phyloP scores from a whole-genome alignment of 2,888 invertebrate genomes.

The Hirtodrosophila cameraria region DNA sequence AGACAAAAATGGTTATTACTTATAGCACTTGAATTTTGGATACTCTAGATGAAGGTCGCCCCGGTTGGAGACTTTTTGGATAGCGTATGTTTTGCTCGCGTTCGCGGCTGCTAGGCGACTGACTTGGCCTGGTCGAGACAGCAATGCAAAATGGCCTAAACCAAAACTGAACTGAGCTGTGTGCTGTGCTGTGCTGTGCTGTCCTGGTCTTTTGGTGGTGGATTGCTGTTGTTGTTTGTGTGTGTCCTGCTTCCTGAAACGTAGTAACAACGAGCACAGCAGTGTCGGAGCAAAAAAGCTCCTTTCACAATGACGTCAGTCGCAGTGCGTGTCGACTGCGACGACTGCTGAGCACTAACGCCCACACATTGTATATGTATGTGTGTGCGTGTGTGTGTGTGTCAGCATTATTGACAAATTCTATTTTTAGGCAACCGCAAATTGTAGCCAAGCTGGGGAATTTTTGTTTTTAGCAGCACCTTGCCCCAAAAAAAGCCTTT shows the following conservation, averaged over 20 bases:
- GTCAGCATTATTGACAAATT: slow-evolving; percentile 69
- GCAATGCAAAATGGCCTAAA: slow-evolving; percentile 64
- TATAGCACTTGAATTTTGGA: slow-evolving; percentile 16
- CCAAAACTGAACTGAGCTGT: slow-evolving; percentile 30
- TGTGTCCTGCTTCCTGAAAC: slow-evolving; percentile 66
- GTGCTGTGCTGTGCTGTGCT: too few relatives aligned
- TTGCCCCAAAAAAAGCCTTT: slow-evolving; percentile 40
- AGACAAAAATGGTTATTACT: slow-evolving; percentile 8
- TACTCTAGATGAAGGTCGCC: slow-evolving; percentile 41
- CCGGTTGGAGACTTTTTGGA: slow-evolving; percentile 13
- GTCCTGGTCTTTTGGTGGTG: slow-evolving; percentile 27
- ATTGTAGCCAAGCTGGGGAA: slow-evolving; percentile 48
- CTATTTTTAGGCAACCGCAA: slow-evolving; percentile 66
- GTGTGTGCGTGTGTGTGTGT: slow-evolving; percentile 36
- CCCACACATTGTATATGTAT: slow-evolving; percentile 50
- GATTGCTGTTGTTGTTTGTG: slow-evolving; percentile 53
- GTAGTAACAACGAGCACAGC: slow-evolving; percentile 64
- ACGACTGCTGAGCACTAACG: slow-evolving; percentile 29
- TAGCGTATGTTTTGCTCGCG: slow-evolving; percentile 61
- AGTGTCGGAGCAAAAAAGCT: slow-evolving; percentile 69
- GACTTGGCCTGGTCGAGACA: slow-evolving; percentile 54
- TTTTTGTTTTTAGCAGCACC: slow-evolving; percentile 64
- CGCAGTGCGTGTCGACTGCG: slow-evolving; percentile 53
- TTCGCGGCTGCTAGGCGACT: slow-evolving; percentile 80
- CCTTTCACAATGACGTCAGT: slow-evolving; percentile 80